These are phyloP conservation scores for Alligator mississippiensis DNA, from an alignment of 2,113 vertebrate genomes.

Conservation along the genomic window DNA sequence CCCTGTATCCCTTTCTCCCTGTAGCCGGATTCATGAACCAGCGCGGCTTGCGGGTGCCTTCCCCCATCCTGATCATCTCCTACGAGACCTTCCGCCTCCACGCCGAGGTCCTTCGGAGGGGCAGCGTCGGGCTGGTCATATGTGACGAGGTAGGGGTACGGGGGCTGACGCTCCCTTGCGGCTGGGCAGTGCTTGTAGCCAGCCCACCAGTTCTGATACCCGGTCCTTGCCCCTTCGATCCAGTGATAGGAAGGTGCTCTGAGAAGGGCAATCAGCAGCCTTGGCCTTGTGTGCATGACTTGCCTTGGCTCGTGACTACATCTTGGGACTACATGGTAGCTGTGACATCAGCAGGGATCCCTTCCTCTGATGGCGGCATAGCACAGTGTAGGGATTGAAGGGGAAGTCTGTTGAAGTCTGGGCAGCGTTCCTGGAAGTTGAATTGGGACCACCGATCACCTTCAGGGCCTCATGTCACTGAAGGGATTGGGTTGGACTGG, in stretches of 20 bases:
- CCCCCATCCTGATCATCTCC: constrained; percentile 95
- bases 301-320: background rate
- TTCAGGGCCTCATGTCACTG: too few relatives aligned
- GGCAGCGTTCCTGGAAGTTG: background rate
- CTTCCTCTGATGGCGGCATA: background rate
- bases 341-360: background rate
- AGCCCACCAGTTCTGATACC: background rate
- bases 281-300: background rate
- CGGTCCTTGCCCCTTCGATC: background rate
- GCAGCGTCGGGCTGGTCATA: constrained; percentile 92
- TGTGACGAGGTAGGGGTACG: constrained; percentile 90
- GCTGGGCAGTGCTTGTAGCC: background rate
- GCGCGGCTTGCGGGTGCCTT: constrained; percentile 86
- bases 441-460: background rate
- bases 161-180: background rate
- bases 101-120: constrained; percentile 87
- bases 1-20: background rate
- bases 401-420: background rate
- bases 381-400: background rate
- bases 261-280: background rate
- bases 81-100: constrained; percentile 97
- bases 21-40: constrained; percentile 91
- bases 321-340: too few relatives aligned
- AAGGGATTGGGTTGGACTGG: too few relatives aligned
- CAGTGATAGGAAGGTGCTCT: background rate